Evolutionary conservation across 2,113 vertebrate species (phyloP).

Genomic region (Anser cygnoides): DNA sequence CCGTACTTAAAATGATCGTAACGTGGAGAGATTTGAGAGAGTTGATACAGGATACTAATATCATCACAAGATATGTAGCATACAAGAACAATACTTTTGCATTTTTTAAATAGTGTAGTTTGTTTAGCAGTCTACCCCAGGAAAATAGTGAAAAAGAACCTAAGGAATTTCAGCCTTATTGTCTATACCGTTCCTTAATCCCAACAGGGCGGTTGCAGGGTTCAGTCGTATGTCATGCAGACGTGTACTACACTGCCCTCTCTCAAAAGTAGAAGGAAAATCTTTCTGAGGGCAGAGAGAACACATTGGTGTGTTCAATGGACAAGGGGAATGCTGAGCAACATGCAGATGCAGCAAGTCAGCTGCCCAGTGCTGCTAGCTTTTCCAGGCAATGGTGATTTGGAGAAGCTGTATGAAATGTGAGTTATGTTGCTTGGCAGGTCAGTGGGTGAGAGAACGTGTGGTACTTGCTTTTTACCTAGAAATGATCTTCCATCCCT

Average conservation of each 20-base stretch:
- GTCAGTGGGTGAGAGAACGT: neutral
- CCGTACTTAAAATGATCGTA: neutral
- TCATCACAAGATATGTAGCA: neutral
- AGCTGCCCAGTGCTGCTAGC: neutral
- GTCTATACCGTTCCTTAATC: neutral
- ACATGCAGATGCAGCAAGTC: neutral
- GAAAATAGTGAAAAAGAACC: neutral
- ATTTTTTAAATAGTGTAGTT: neutral
- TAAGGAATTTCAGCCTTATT: neutral
- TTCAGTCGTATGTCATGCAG: too few species aligned
- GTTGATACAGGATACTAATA: neutral
- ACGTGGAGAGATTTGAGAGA: neutral
- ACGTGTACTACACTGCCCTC: neutral
- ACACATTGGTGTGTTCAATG: neutral
- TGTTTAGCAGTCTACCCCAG: neutral
- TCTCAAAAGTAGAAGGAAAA: neutral
- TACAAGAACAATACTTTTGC: neutral
- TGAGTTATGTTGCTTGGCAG: neutral
- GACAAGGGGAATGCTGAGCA: neutral
- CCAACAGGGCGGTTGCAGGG: neutral
- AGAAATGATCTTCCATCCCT: neutral
- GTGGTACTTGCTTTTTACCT: neutral
- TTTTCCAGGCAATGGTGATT: neutral
- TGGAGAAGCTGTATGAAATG: neutral
- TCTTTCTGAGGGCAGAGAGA: too few species aligned